Evolutionary conservation across 2,888 invertebrate species (phyloP).

Genomic region (Caenorhabditis sp.): DNA sequence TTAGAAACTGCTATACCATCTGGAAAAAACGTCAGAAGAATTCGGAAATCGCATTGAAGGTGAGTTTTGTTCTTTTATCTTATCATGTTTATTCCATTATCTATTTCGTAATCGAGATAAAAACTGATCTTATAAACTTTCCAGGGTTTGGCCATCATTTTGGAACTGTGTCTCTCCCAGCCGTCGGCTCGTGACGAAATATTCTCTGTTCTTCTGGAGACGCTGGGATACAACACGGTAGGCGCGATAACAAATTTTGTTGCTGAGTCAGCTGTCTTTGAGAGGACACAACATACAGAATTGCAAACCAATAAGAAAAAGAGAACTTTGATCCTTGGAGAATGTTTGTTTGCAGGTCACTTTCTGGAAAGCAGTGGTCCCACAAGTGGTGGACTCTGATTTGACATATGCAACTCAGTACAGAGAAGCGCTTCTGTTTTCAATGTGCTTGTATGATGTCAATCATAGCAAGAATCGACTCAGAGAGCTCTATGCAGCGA

Average conservation of each 20-base stretch:
- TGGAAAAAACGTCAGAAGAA: slow-evolving; percentile 73
- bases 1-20: slow-evolving; percentile 60
- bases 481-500: slow-evolving; percentile 80
- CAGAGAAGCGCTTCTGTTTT: slow-evolving; percentile 78
- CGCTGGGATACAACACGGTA: slow-evolving; percentile 78
- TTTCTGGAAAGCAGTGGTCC: slow-evolving; percentile 78
- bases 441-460: slow-evolving; percentile 79
- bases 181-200: slow-evolving; percentile 66
- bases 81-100: too few species aligned
- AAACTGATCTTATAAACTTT: slow-evolving; percentile 20
- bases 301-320: slow-evolving; percentile 34
- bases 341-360: slow-evolving; percentile 63
- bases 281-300: slow-evolving; percentile 36
- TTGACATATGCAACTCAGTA: slow-evolving; percentile 76
- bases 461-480: slow-evolving; percentile 78
- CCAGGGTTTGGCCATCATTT: slow-evolving; percentile 76
- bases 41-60: slow-evolving; percentile 76
- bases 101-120: slow-evolving; percentile 4
- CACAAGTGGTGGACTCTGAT: slow-evolving; percentile 78
- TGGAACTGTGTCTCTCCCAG: slow-evolving; percentile 76
- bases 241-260: slow-evolving; percentile 22
- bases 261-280: slow-evolving; percentile 37
- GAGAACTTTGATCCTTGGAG: slow-evolving; percentile 37
- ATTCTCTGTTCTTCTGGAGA: slow-evolving; percentile 74
- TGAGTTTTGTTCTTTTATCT: neutral